Base-by-base conservation (phyloP, 1,140 invertebrate genomes). In the Megalopta genalis region DNA sequence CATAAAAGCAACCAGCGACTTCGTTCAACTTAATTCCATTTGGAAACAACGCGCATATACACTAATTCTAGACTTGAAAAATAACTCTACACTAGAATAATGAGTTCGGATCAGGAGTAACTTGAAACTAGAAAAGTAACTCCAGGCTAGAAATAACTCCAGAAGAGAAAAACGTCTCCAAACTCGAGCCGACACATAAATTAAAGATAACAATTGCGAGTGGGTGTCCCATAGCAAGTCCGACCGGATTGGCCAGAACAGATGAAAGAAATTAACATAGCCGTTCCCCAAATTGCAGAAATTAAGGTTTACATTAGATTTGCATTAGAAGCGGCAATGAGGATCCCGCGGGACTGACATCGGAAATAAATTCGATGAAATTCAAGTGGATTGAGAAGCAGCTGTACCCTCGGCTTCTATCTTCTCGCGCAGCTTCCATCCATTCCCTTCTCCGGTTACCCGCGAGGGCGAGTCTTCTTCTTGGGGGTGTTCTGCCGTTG, bases 311-410 rank as follows among this genome's bases (percentile, higher is more conserved):
- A 2, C 39, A 60, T 73, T 21, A 16, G 14, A 14, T 52, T 18
- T 52, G 49, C 18, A 52, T 52, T n/a, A 2, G 25, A 7, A 12
- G 32, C 18, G 39, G 63, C 16, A 16, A 77, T 63, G 14, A 42
- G 27, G 5, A 39, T 1, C 27, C 46, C n/a, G 46, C 0, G 16
- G 37, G n/a, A 42, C 18, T 16, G 52, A 23, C 18, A 10, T 59
- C 8, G 18, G 37, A 32, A 67, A 74, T 32, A 81, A 82, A 72
- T 82, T 75, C 49, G 14, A 81, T 39, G 27, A 57, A 77, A 81
- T 72, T 81, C 52, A 37, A 78, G 21, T 70, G 75, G 42, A 70
- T 78, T 25, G 32, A 5, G 54, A 68, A 32, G 52, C 68, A 80
- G 67, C 46, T 77, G 66, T 23, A 54, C 46, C 69, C 5, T 64